A percentile compares a stretch with the other conserved stretches of the same genome.
Conservation (phyloP, 1,140 invertebrate genomes). For the Eupeodes corollae region DNA sequence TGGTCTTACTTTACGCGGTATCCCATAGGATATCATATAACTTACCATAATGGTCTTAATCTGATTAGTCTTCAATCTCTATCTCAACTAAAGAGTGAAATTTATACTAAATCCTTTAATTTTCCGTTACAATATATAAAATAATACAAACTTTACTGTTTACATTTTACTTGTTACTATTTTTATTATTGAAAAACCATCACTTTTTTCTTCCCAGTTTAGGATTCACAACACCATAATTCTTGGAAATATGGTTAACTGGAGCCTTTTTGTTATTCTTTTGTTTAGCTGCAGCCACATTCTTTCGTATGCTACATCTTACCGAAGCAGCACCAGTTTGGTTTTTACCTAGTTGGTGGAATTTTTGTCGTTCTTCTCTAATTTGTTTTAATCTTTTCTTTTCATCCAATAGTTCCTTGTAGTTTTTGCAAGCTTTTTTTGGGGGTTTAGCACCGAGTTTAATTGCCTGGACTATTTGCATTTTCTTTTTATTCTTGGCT, state of each 20-base stretch:
- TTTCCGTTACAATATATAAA: too few species aligned
- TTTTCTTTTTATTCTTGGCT: constrained; percentile 43
- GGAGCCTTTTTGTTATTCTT: constrained; percentile 31
- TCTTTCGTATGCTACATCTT: constrained; percentile 37
- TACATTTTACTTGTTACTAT: too few species aligned
- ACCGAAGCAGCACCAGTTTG: constrained; percentile 37
- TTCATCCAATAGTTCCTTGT: constrained; percentile 42
- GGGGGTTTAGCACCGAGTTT: constrained; percentile 51
- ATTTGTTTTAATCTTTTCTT: constrained; percentile 30
- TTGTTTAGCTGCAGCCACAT: constrained; percentile 15
- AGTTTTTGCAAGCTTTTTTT: constrained; percentile 46
- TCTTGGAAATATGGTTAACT: constrained; percentile 25
- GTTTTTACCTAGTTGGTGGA: constrained; percentile 41
- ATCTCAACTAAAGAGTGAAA: too few species aligned
- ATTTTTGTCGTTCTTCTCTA: constrained; percentile 34
- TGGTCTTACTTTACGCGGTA: too few species aligned
- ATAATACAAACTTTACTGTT: too few species aligned
- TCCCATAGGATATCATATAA: too few species aligned
- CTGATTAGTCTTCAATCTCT: too few species aligned
- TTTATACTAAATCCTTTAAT: too few species aligned
- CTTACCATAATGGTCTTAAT: too few species aligned
- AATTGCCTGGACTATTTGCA: constrained; percentile 47
- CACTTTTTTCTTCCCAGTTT: constrained; percentile 30
- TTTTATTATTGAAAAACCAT: too few species aligned
- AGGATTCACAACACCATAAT: constrained; percentile 30